Evolutionary conservation across 2,113 vertebrate genomes (phyloP), one percentile per base, ranked within the genome.

Genomic region (Sapajus apella): DNA sequence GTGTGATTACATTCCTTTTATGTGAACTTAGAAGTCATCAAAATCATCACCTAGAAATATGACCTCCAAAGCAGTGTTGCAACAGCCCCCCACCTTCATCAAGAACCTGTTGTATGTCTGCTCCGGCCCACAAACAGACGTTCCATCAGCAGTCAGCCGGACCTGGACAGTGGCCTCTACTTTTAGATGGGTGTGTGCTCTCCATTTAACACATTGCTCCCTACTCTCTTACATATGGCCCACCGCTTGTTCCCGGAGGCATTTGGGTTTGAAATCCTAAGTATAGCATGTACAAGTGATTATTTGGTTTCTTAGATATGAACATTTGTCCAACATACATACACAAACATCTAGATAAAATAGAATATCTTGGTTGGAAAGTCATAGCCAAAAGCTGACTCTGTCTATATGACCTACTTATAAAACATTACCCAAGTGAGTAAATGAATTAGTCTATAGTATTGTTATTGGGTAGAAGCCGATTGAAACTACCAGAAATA

Each of bases 261-360:
- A 27, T 73, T 70, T 21, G 30, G 8, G 10, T 52, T 73, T 83
- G 40, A 95, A 56, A 84, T 68, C 45, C 61, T 52, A n/a, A 5
- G 20, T 18, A 5, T 2, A 45, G 55, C 73, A 18, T 18, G 25
- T 37, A 17, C 37, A 94, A 50, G 37, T 6, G 25, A 61, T 58
- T 14, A 14, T 82, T 47, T 81, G 50, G 40, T 76, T 96, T 40
- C 82, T 81, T 73, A 45, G n/a, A 77, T 13, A 5, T 12, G 7
- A 25, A 40, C 75, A 43, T 9, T 37, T 58, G 27, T 70, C n/a
- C 81, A 21, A 1, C 1, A 1, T 56, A 5, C 55, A 4, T 4
- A 6, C 37, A 89, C n/a, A 92, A 8, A 50, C n/a, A 79, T 73
- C 56, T 89, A 76, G 50, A 35, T 58, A 91, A 92, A 91, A 45